Conservation (phyloP, 2,113 vertebrate species). For the Vidua chalybeata region DNA sequence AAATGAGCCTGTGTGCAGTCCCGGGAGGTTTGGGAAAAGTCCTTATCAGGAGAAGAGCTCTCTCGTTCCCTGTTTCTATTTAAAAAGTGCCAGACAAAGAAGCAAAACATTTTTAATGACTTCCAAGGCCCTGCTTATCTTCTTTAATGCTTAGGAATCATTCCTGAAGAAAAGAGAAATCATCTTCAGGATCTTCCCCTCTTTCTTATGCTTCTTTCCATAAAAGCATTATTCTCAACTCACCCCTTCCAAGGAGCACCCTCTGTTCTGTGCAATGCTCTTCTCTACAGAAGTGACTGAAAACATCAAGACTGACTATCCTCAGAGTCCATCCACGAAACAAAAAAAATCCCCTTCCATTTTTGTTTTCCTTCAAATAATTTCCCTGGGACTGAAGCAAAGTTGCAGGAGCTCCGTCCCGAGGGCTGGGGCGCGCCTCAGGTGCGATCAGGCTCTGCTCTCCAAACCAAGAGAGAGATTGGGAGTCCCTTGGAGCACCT, state of each 20-base stretch:
- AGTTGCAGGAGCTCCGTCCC: not conserved
- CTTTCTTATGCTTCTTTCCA: not conserved
- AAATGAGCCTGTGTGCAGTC: not conserved
- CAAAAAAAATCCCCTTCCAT: not conserved
- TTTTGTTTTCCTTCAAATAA: accelerated
- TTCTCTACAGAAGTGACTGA: not conserved
- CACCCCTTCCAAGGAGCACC: not conserved
- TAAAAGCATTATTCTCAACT: not conserved
- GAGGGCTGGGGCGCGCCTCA: accelerated
- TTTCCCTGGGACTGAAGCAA: not conserved
- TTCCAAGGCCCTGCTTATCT: not conserved
- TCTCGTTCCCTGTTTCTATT: not conserved
- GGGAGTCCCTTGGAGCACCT: not conserved
- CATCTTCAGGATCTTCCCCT: not conserved
- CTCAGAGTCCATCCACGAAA: not conserved
- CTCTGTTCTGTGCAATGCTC: not conserved
- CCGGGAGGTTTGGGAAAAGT: not conserved
- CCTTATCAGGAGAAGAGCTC: not conserved
- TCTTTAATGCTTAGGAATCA: not conserved
- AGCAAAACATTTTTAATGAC: not conserved
- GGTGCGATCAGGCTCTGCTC: not conserved
- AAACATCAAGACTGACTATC: not conserved
- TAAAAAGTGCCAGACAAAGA: not conserved
- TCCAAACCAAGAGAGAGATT: not conserved
- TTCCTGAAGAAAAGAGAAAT: not conserved